Evolutionary conservation across 1,140 invertebrate genomes (phyloP).

Genomic region (Achatina immaculata): DNA sequence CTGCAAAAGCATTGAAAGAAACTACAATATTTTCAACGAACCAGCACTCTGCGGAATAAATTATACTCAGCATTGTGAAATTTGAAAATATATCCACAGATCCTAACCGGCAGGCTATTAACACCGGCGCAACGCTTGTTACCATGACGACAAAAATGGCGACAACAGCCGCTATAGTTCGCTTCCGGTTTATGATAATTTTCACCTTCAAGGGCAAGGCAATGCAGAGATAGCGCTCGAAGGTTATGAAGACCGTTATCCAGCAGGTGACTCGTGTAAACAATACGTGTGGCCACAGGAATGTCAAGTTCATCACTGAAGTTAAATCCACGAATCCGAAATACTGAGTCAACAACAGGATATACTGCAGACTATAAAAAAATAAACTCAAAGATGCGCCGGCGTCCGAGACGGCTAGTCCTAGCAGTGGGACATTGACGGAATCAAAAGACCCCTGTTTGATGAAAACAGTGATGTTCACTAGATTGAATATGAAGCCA

Average conservation of each 20-base stretch:
- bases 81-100: not conserved
- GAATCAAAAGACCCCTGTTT: not conserved
- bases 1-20: not conserved
- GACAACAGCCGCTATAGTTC: not conserved
- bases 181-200: not conserved
- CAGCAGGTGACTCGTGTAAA: slow-evolving; percentile 13
- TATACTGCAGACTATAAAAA: not conserved
- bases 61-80: not conserved
- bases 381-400: not conserved
- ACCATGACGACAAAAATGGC: slow-evolving; percentile 5
- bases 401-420: not conserved
- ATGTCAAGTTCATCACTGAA: not conserved
- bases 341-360: not conserved
- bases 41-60: not conserved
- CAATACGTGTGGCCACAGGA: not conserved
- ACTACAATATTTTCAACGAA: not conserved
- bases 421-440: not conserved
- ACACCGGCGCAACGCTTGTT: not conserved
- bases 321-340: not conserved
- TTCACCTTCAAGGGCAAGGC: slow-evolving; percentile 25
- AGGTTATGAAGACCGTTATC: slow-evolving; percentile 22
- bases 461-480: not conserved
- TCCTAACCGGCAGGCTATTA: not conserved
- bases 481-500: not conserved
- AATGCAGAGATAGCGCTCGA: slow-evolving; percentile 29